A percentile compares a stretch with the other conserved stretches of the same genome.
Evolutionary conservation across 2,797 vertebrate species (phyloP).

Genomic region (Schizopygopsis pylzovi): DNA sequence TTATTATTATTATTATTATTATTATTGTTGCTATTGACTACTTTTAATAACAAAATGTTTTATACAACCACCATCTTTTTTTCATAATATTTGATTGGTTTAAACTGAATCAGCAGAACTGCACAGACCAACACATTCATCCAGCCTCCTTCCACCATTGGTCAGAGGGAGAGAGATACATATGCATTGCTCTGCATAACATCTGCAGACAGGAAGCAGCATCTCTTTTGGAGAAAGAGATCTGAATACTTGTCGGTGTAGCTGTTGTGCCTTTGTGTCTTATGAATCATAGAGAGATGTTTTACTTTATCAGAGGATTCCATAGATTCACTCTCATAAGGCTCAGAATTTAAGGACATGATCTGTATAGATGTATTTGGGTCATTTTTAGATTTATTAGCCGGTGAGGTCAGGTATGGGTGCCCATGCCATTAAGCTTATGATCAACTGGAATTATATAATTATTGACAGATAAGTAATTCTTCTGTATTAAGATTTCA

Average conservation of each 20-base stretch:
- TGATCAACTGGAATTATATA: background rate
- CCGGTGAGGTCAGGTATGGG: background rate
- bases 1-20: too few species aligned
- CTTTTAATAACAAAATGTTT: background rate
- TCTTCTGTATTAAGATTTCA: background rate
- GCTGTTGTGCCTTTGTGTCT: slow-evolving; percentile 54
- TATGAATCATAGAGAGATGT: background rate
- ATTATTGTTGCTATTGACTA: background rate
- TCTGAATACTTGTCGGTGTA: slow-evolving; percentile 58
- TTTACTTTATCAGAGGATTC: slow-evolving; percentile 19
- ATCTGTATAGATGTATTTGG: slow-evolving; percentile 67
- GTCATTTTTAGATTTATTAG: background rate
- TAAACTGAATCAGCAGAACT: background rate
- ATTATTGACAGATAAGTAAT: slow-evolving; percentile 61
- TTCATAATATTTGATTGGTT: background rate
- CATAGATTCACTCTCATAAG: slow-evolving; percentile 58
- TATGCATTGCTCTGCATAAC: background rate
- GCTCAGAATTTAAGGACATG: slow-evolving; percentile 72
- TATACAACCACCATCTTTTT: background rate
- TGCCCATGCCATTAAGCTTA: background rate
- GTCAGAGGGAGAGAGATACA: background rate
- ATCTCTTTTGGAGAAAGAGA: background rate
- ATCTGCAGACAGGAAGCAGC: background rate
- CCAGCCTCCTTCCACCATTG: too few species aligned
- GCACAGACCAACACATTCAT: background rate